A percentile compares a stretch with the other conserved stretches of the same genome.
These are phyloP conservation scores for Athrips mouffetella DNA, from an alignment of 2,888 invertebrate genomes.

Conservation along the genomic window DNA sequence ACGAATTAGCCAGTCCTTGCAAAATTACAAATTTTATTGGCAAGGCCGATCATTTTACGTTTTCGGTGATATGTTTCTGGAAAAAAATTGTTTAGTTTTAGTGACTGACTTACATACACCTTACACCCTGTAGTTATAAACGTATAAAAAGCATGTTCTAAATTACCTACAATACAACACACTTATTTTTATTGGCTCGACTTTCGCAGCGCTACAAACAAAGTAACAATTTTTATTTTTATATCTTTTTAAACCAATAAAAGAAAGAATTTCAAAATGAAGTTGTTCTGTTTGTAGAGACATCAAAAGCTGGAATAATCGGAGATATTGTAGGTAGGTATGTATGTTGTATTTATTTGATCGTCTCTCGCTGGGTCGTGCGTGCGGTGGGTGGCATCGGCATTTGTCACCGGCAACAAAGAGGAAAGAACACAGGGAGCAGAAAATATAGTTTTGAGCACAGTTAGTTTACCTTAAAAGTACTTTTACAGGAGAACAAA, in stretches of 20 bases:
- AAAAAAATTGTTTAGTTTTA: no score
- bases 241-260: no score
- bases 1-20: no score
- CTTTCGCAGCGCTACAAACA: neutral
- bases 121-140: no score
- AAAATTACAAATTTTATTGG: no score
- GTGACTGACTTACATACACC: no score
- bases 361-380: conserved; percentile 45
- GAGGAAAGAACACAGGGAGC: conserved; percentile 12
- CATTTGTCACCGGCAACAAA: conserved; percentile 58
- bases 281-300: conserved; percentile 27
- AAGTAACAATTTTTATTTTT: neutral
- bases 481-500: no score
- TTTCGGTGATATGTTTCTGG: no score
- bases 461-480: neutral
- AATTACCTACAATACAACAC: no score
- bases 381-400: conserved; percentile 69
- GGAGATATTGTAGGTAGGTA: conserved; percentile 32
- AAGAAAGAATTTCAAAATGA: conserved; percentile 17
- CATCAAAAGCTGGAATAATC: conserved; percentile 33
- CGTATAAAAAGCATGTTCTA: no score
- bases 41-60: no score
- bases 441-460: neutral
- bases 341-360: conserved; percentile 58
- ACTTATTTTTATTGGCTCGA: no score